phyloP scores from a whole-genome alignment of 2,113 vertebrate species.

The Chitala chitala region DNA sequence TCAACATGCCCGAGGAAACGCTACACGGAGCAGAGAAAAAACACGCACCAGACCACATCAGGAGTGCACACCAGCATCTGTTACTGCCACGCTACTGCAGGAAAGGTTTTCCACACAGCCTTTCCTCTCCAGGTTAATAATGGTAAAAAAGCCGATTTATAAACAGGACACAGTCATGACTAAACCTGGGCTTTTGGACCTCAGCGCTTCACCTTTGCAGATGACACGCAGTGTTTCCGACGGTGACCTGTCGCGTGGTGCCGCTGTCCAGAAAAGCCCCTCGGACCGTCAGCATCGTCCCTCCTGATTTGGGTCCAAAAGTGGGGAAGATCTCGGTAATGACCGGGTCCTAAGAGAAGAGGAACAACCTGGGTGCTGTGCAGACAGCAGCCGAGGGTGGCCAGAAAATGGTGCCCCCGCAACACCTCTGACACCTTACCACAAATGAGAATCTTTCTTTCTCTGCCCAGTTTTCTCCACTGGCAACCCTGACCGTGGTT shows the following conservation, averaged over 20 bases:
- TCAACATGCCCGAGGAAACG: slow-evolving; percentile 49
- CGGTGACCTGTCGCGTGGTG: slow-evolving; percentile 70
- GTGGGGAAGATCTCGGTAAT: slow-evolving; percentile 80
- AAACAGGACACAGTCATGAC: too few species aligned
- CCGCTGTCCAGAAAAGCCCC: slow-evolving; percentile 81
- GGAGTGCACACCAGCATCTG: too few species aligned
- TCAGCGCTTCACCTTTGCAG: slow-evolving; percentile 83
- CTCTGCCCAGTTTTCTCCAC: slow-evolving; percentile 58
- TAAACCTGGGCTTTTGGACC: too few species aligned
- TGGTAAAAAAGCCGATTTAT: background rate
- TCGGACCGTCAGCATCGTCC: slow-evolving; percentile 79
- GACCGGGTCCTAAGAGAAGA: slow-evolving; percentile 69
- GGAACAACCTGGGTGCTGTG: background rate
- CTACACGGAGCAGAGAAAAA: slow-evolving; percentile 35
- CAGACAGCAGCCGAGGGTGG: background rate
- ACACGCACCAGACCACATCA: slow-evolving; percentile 26
- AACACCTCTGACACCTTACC: slow-evolving; percentile 67
- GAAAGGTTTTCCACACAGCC: background rate
- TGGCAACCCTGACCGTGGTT: slow-evolving; percentile 71
- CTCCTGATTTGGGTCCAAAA: slow-evolving; percentile 85
- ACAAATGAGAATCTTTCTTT: slow-evolving; percentile 78
- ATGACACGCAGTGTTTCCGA: slow-evolving; percentile 74
- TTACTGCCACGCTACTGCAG: background rate
- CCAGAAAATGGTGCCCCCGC: too few species aligned
- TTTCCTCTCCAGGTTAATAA: slow-evolving; percentile 56